Evolutionary conservation across 2,113 vertebrate species (phyloP).

Genomic region (Xenus cinereus): DNA sequence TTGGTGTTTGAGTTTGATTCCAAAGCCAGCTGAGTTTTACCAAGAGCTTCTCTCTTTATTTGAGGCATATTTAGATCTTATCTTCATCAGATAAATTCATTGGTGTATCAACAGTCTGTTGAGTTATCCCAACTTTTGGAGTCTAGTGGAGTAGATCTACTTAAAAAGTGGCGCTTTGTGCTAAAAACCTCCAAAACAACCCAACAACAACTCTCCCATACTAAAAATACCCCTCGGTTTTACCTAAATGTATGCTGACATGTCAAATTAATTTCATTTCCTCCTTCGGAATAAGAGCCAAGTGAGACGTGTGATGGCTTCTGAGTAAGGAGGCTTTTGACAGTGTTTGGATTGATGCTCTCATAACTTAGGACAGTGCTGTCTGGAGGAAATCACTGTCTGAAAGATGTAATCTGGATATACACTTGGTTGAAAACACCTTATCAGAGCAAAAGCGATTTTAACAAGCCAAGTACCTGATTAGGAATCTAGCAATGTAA

Average conservation of each 20-base stretch:
- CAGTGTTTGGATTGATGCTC: constrained; percentile 6
- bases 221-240: neutral
- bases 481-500: neutral
- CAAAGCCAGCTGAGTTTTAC: neutral
- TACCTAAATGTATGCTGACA: neutral
- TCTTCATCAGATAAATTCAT: neutral
- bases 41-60: neutral
- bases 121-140: neutral
- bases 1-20: neutral
- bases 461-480: neutral
- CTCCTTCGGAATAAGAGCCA: neutral
- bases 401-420: neutral
- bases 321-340: neutral
- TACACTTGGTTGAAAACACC: neutral
- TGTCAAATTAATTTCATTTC: constrained; percentile 4
- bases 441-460: neutral
- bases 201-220: neutral
- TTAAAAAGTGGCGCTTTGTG: neutral
- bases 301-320: neutral
- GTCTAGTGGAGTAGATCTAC: neutral
- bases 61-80: neutral
- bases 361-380: neutral
- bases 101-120: neutral
- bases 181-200: neutral
- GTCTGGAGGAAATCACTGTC: neutral